Evolutionary conservation across 2,113 vertebrate species (phyloP).

Genomic region (Myiagra hebetior): DNA sequence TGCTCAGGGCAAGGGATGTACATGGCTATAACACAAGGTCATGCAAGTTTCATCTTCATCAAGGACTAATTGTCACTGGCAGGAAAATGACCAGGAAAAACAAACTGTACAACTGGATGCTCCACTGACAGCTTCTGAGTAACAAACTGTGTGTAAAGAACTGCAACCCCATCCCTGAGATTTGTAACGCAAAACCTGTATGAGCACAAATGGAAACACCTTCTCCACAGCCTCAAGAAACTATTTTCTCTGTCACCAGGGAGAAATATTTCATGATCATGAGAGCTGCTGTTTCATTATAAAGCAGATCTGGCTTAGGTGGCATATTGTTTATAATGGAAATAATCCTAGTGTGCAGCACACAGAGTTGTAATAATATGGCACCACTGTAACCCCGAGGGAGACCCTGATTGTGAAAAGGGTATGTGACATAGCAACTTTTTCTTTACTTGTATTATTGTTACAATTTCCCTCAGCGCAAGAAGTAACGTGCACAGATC

Average conservation of each 20-base stretch:
- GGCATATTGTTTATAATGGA: background rate
- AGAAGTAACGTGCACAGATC: background rate
- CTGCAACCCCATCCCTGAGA: background rate
- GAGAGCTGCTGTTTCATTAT: background rate
- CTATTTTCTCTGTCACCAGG: background rate
- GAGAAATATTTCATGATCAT: background rate
- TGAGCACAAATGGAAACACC: fast-evolving
- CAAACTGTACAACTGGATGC: background rate
- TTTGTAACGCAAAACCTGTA: background rate
- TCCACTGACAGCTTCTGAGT: background rate
- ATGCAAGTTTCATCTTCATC: background rate
- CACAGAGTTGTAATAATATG: background rate
- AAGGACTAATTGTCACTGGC: background rate
- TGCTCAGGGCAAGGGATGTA: background rate
- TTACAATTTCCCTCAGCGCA: background rate
- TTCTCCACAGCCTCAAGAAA: background rate
- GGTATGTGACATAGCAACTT: background rate
- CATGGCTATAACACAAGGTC: background rate
- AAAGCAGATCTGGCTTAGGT: background rate
- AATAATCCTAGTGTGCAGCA: background rate
- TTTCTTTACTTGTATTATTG: background rate
- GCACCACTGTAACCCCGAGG: background rate
- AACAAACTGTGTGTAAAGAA: background rate
- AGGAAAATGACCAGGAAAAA: background rate
- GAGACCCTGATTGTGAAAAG: background rate